These are phyloP conservation scores for Monomorium pharaonis DNA, from an alignment of 1,140 invertebrate species.

Conservation along the genomic window DNA sequence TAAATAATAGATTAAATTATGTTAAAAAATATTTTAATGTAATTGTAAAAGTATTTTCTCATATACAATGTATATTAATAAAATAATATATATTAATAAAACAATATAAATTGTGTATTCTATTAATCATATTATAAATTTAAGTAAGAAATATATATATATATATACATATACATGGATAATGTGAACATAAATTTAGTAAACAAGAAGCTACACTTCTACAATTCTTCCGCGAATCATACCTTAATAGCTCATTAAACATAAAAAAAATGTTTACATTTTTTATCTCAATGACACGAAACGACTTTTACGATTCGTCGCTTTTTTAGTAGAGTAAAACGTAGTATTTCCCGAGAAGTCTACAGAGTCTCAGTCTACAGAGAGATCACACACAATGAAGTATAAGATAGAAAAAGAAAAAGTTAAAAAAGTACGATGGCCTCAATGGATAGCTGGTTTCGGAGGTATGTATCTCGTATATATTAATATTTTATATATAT, in stretches of 20 bases:
- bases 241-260: background rate
- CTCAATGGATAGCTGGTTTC: slow-evolving; percentile 65
- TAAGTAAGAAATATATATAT: too few relatives aligned
- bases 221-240: background rate
- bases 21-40: too few relatives aligned
- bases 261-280: background rate
- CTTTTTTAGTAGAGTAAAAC: background rate
- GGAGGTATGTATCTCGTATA: slow-evolving; percentile 45
- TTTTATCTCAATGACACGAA: slow-evolving; percentile 6
- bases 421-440: slow-evolving; percentile 37
- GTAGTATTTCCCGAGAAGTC: background rate
- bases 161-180: too few relatives aligned
- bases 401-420: background rate
- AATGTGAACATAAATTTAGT: background rate
- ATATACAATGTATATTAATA: background rate
- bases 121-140: background rate
- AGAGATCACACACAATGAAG: background rate
- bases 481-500: background rate
- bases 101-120: background rate
- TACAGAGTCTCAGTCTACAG: background rate
- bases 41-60: too few relatives aligned
- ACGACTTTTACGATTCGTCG: background rate
- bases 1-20: too few relatives aligned
- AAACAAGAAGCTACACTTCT: background rate
- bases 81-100: background rate